Percentiles rank a stretch among this genome's conserved stretches.
phyloP scores from a whole-genome alignment of 30 jellyfish, hydroid and myxozoan species.

The Hydractinia symbiolongicarpus region DNA sequence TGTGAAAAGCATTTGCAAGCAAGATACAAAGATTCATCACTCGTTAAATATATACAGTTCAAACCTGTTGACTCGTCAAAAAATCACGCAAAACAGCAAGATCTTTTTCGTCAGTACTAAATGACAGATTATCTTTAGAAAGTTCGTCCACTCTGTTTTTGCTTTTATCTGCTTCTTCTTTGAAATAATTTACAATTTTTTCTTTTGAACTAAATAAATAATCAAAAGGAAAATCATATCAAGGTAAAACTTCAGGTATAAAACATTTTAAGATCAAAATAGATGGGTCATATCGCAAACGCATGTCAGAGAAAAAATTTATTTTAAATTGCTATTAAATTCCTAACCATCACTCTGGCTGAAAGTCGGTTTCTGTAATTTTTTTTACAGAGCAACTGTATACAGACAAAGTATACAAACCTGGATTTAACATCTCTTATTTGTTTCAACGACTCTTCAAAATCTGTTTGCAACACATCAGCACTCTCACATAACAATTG shows the following conservation, averaged over 20 bases:
- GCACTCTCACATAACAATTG: neutral
- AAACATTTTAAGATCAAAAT: neutral
- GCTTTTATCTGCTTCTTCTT: neutral
- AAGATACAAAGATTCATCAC: no score
- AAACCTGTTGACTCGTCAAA: no score
- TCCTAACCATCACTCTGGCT: no score
- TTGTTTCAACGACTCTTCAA: neutral
- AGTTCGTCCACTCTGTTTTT: neutral
- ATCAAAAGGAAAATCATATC: neutral
- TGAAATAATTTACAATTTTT: neutral
- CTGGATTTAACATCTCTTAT: neutral
- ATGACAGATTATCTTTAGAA: neutral
- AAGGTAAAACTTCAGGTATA: neutral
- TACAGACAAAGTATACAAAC: neutral
- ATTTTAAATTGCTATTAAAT: no score
- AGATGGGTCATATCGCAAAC: no score
- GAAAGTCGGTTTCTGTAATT: no score
- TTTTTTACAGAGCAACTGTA: no score
- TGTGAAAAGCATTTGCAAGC: no score
- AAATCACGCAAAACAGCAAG: no score
- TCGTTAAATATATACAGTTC: no score
- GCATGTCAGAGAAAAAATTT: no score
- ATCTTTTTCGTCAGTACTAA: no score
- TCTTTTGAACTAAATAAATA: neutral
- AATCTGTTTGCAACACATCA: conserved; percentile 6